These are phyloP conservation scores for Odontomyia ornata DNA, from an alignment of 2,888 invertebrate species.

Conservation along the genomic window DNA sequence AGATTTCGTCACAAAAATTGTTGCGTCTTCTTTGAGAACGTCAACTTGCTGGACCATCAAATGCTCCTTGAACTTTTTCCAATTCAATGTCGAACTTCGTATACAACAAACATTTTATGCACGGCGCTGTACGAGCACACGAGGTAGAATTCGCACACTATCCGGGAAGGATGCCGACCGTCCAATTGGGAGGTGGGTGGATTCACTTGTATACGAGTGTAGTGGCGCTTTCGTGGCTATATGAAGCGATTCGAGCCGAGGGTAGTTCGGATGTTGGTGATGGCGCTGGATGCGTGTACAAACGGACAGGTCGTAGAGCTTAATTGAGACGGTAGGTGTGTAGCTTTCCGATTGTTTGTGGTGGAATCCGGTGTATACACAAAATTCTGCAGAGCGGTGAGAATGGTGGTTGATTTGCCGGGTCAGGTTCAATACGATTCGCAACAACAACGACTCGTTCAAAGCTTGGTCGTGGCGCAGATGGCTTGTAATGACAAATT, in stretches of 20 bases:
- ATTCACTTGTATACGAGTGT: not conserved
- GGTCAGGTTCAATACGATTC: conserved; percentile 38
- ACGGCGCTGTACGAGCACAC: conserved; percentile 20
- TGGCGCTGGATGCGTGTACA: not conserved
- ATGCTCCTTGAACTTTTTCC: conserved; percentile 12
- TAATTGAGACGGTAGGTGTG: not conserved
- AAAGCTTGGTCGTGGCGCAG: conserved; percentile 30
- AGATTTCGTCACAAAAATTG: not conserved
- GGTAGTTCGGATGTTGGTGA: not conserved
- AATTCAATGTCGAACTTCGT: conserved; percentile 28
- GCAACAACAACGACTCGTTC: conserved; percentile 17
- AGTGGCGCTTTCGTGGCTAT: not conserved
- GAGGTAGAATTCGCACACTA: conserved; percentile 32
- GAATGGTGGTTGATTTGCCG: conserved; percentile 48
- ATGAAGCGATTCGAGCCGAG: not conserved
- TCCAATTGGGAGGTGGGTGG: not conserved
- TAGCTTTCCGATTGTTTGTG: conserved; percentile 26
- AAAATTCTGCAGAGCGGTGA: conserved; percentile 38
- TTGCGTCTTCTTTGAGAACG: not conserved
- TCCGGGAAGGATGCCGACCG: not conserved
- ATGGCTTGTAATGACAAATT: conserved; percentile 31
- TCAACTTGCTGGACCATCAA: not conserved
- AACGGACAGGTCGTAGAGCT: conserved; percentile 13
- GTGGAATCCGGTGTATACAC: conserved; percentile 23
- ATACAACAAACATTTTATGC: conserved; percentile 19